Base-by-base conservation (phyloP, 2,888 invertebrate species). In the Sesamia inferens region DNA sequence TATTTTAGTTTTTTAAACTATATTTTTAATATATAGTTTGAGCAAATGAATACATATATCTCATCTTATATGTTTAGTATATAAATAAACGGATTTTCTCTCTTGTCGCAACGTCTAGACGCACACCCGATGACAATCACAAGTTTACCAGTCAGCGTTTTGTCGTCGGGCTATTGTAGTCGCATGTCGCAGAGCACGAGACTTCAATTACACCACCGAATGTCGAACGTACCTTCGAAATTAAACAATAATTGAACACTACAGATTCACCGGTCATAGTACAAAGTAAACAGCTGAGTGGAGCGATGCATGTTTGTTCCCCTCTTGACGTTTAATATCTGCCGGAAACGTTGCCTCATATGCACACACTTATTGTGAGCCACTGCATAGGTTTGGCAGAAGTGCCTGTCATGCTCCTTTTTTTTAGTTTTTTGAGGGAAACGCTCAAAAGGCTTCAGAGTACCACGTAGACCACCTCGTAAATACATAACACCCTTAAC, bases 301-400 rank as follows among this genome's bases (percentile, higher is more conserved):
- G 64, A 59, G 75, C 79, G 64, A 54, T 77, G 80, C 76, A 58
- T 83, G 83, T 87, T 82, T 87, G 78, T 64, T 71, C 69, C 75
- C 74, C 83, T 75, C 85, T 83, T 82, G 88, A 87, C 83, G 76
- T 85, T 87, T 86, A 83, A 87, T 88, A 85, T 85, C 88, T 83
- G 85, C 42, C 68, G 82, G 84, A 76, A 78, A 77, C 74, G 68
- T 68, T 79, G 72, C 71, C 76, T 72, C 68, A 61, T 69, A 54
- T 80, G 84, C 75, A 68, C 65, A 81, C 78, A 71, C 76, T 85
- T 78, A 85, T 83, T 85, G 81, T 84, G 74, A 65, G 39, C 51
- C 62, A 48, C 0, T 8, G 4, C 0, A 47, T 58, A 68, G 71
- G 55, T 48, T 10, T 19, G 10, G 11, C 73, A 82, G 87, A 78